These are phyloP conservation scores for Cyprinodon variegatus DNA, from an alignment of 2,113 vertebrate genomes.

Conservation along the genomic window DNA sequence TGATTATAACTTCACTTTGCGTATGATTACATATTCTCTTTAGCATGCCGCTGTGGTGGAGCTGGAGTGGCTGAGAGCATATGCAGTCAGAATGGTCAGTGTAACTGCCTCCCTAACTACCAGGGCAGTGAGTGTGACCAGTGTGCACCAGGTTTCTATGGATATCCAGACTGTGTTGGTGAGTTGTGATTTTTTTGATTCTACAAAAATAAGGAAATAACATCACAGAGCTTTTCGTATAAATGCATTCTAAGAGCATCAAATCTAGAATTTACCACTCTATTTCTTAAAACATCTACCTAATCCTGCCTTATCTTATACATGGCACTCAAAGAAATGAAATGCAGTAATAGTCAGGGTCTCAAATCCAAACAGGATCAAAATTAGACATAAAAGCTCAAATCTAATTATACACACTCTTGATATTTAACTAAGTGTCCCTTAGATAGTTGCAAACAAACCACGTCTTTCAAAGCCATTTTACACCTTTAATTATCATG, in stretches of 20 bases:
- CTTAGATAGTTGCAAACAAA: too few species aligned
- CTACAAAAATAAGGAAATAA: conserved; percentile 22
- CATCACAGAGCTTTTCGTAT: conserved; percentile 24
- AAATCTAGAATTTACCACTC: conserved; percentile 41
- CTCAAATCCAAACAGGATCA: too few species aligned
- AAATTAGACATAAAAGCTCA: too few species aligned
- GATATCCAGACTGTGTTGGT: conserved; percentile 82
- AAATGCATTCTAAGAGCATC: conserved; percentile 9
- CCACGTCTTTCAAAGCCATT: too few species aligned
- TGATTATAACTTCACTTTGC: not conserved
- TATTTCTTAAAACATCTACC: too few species aligned
- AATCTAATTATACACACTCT: too few species aligned
- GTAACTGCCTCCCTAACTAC: conserved; percentile 72
- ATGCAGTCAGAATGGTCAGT: conserved; percentile 73
- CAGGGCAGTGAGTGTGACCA: conserved; percentile 73
- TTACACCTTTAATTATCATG: too few species aligned
- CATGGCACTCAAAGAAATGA: conserved; percentile 25
- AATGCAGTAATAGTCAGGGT: not conserved
- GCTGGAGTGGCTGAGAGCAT: conserved; percentile 70
- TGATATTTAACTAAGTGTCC: too few species aligned
- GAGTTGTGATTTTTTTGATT: conserved; percentile 39
- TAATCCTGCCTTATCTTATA: not conserved
- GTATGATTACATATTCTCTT: not conserved
- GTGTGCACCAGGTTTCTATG: conserved; percentile 78
- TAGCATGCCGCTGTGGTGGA: conserved; percentile 78